Evolutionary conservation across 2,888 invertebrate species (phyloP).

Genomic region (Rhimphoctona megacephalus): DNA sequence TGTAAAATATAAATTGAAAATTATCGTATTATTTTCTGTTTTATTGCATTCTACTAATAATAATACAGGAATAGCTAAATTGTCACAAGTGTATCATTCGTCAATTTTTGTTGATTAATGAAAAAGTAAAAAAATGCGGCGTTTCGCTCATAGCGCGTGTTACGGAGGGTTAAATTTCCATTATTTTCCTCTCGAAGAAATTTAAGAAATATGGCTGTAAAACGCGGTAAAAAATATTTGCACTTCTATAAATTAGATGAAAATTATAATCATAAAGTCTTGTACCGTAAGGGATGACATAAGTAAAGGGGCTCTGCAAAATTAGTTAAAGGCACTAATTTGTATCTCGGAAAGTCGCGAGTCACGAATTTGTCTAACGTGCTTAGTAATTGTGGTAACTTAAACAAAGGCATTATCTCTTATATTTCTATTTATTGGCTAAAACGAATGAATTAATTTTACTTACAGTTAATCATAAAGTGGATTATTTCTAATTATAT

Average conservation of each 20-base stretch:
- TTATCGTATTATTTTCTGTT: too few species aligned
- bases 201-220: not conserved
- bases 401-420: not conserved
- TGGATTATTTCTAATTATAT: not conserved
- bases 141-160: too few species aligned
- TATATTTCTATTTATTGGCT: not conserved
- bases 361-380: slow-evolving; percentile 8
- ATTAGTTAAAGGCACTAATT: slow-evolving; percentile 7
- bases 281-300: not conserved
- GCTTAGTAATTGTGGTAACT: slow-evolving; percentile 7
- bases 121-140: too few species aligned
- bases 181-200: not conserved
- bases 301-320: not conserved
- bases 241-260: not conserved
- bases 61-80: too few species aligned
- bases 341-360: not conserved
- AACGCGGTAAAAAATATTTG: not conserved
- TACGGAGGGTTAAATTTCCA: too few species aligned
- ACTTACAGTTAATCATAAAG: not conserved
- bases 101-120: too few species aligned
- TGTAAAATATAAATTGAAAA: too few species aligned
- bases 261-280: not conserved
- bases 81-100: too few species aligned
- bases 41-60: too few species aligned
- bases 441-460: not conserved